Percentiles rank a stretch among this genome's conserved stretches.
These are phyloP conservation scores for Melanostoma scalare DNA, from an alignment of 2,888 invertebrate genomes.

Conservation along the genomic window DNA sequence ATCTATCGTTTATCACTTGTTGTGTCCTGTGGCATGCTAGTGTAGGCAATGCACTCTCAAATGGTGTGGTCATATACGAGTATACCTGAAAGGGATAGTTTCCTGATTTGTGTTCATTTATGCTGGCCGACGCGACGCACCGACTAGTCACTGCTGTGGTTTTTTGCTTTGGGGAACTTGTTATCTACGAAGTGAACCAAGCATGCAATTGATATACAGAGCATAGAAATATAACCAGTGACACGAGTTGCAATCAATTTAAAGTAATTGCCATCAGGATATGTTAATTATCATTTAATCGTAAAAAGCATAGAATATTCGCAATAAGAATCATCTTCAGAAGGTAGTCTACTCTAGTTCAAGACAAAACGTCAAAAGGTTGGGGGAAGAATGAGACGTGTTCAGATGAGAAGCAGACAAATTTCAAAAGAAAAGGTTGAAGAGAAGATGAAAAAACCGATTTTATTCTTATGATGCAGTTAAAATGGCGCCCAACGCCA, in stretches of 20 bases:
- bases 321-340: constrained; percentile 15
- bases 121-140: constrained; percentile 4
- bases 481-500: too few relatives aligned
- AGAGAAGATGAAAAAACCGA: too few relatives aligned
- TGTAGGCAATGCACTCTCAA: constrained; percentile 17
- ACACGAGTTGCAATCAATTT: constrained; percentile 72
- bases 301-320: constrained; percentile 12
- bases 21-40: constrained; percentile 72
- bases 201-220: constrained; percentile 59
- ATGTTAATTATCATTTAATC: constrained; percentile 67
- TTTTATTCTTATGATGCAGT: too few relatives aligned
- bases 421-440: too few relatives aligned
- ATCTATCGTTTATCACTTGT: constrained; percentile 79
- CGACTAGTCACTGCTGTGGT: constrained; percentile 3
- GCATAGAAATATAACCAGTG: constrained; percentile 42
- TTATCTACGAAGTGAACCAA: constrained; percentile 60
- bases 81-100: constrained; percentile 70
- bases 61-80: constrained; percentile 40
- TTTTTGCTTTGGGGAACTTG: constrained; percentile 23
- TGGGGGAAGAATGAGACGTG: too few relatives aligned
- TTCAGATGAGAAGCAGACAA: too few relatives aligned
- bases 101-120: constrained; percentile 54
- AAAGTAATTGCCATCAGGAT: constrained; percentile 73
- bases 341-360: not conserved
- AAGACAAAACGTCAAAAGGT: too few relatives aligned